Conservation (phyloP, 1,140 invertebrate species). For the Catajapyx aquilonaris region DNA sequence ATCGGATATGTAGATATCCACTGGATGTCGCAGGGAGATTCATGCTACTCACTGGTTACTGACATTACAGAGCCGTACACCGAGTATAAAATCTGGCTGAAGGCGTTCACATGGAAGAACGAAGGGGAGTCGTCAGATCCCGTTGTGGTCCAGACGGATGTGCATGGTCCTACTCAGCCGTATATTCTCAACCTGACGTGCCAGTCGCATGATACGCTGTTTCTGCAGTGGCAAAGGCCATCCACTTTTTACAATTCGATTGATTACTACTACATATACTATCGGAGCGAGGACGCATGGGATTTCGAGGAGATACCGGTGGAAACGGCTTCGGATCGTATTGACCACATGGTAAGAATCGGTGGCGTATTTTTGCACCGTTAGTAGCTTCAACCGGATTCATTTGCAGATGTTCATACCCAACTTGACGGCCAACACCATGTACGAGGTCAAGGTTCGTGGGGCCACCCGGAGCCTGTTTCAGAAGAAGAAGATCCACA, state of each 20-base stretch:
- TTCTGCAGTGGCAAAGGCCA: conserved; percentile 59
- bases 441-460: conserved; percentile 50
- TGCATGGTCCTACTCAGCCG: conserved; percentile 55
- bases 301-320: conserved; percentile 38
- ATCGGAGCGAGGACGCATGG: conserved; percentile 30
- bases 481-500: conserved; percentile 34
- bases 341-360: conserved; percentile 33
- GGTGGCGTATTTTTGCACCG: background rate
- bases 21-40: no score
- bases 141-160: conserved; percentile 53
- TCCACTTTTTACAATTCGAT: conserved; percentile 45
- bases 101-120: conserved; percentile 47
- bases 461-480: conserved; percentile 45
- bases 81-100: conserved; percentile 66
- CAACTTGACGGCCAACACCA: conserved; percentile 47
- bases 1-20: no score
- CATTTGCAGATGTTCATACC: conserved; percentile 39
- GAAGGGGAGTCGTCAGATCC: conserved; percentile 49
- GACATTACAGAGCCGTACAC: conserved; percentile 47
- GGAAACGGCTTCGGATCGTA: conserved; percentile 30
- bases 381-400: conserved; percentile 8
- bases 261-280: conserved; percentile 58
- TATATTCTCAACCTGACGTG: conserved; percentile 62
- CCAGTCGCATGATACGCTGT: conserved; percentile 47
- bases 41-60: conserved; percentile 10